Base-by-base conservation (phyloP, 2,888 invertebrate genomes). In the Sesia apiformis region DNA sequence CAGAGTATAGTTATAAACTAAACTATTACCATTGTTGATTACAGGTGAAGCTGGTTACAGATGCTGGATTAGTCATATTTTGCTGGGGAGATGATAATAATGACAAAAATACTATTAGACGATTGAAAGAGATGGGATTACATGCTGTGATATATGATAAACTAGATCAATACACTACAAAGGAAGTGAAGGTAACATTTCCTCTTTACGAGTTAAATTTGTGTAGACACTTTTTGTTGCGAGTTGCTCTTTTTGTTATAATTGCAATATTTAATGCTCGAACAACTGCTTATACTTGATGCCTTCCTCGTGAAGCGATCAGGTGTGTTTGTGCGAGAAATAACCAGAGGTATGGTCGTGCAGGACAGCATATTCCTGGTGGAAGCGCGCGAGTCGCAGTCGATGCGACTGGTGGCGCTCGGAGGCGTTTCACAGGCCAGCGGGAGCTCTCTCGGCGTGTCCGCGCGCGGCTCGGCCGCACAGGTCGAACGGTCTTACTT, bases 71-170 rank as follows among this genome's bases (percentile, higher is more conserved):
- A 54, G 93, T 98, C 4, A 93, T 98, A 60, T 99, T 99, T 83
- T 97, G 97, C 72, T 99, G 98, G 98, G 99, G 99, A 39, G 98
- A 98, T 67, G 97, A 98, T 70, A 97, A 97, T 76, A 97, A 98
- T 68, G 95, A 96, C 78, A 94, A 94, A 61, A 93, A 93, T 49
- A 96, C 95, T 1, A 96, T 98, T 55, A 93, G 93, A 69, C 93
- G 94, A 72, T 91, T 99, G 41, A 98, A 98, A 78, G 92, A 94
- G 60, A 91, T 97, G 68, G 98, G 98, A 2, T 91, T 99, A 42
- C 97, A 99, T 75, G 99, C 97, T 51, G 95, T 99, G 56, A 98
- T 99, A 72, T 98, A 98, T 74, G 99, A 99, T 81, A 96, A 98
- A 81, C 94, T 96, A 66, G 95, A 96, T 67, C 92, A 94, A 65